phyloP scores from a whole-genome alignment of 2,888 invertebrate species.

The Acleris laterana region DNA sequence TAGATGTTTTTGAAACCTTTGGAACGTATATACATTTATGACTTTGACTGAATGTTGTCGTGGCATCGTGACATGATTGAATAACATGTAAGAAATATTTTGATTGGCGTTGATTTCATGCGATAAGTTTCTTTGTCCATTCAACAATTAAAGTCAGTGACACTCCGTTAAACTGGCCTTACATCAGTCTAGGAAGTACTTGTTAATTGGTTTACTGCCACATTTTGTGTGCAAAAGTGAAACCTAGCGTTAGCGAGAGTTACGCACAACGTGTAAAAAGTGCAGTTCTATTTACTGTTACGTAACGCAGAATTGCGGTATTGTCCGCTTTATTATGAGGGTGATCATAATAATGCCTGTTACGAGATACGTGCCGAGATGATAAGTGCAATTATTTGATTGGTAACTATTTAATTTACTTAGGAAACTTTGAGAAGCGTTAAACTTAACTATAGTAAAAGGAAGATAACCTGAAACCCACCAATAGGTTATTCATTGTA shows the following conservation, averaged over 20 bases:
- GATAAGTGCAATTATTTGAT: conserved; percentile 26
- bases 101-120: no score
- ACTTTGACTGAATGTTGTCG: no score
- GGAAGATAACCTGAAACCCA: background rate
- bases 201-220: conserved; percentile 41
- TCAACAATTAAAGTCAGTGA: background rate
- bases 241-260: conserved; percentile 50
- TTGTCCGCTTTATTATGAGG: conserved; percentile 33
- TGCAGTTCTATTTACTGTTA: conserved; percentile 45
- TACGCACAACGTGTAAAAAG: conserved; percentile 43
- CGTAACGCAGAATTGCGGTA: conserved; percentile 42
- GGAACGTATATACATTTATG: no score
- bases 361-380: conserved; percentile 23
- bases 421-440: background rate
- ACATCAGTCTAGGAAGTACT: conserved; percentile 23
- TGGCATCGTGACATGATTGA: no score
- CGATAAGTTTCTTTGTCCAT: no score
- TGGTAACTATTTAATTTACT: conserved; percentile 1
- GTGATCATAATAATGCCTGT: conserved; percentile 17
- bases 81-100: no score
- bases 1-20: no score
- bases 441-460: no score
- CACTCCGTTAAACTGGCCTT: conserved; percentile 4
- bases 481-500: background rate
- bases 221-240: conserved; percentile 55